Evolutionary conservation across 2,888 invertebrate species (phyloP), one percentile per base, ranked within the genome.

Genomic region (Odontothrips loti): DNA sequence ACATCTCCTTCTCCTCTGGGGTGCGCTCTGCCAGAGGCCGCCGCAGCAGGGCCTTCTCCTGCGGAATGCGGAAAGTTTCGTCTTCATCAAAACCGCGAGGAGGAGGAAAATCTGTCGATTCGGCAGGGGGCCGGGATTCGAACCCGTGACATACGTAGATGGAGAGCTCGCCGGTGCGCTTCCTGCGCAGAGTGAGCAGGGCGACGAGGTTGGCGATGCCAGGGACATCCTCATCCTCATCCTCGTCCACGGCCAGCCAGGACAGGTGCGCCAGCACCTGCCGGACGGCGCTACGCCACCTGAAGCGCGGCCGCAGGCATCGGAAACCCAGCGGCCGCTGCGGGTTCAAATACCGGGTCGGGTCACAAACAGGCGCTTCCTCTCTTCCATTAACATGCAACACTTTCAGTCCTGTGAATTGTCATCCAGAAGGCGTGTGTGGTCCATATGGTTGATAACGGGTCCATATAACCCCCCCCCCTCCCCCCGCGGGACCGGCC

Each of bases 111-210:
- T 43, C 34, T 43, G 34, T 4, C 34, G 34, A 43, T 4, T 2
- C 34, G 34, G 34, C 34, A 6, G 34, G 34, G 34, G 34, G 6
- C 34, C 34, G 34, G 34, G 34, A 43, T 43, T 43, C 34, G 34
- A 43, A n/a, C n/a, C n/a, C n/a, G 51, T 51, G 9, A 23, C 68
- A 27, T 27, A 75, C 68, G 27, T 27, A 75, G 68, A 75, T 75
- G 68, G 68, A 75, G 23, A 75, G 68, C 23, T 75, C 68, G 68
- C 68, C 68, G 68, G 68, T 27, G 68, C 68, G 68, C 68, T 75
- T 75, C 23, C 68, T 23, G 27, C 68, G 68, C 68, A 27, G 23
- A 27, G 68, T 75, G 68, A 75, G 68, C 68, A 75, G 68, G 23
- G 68, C 68, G 11, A 75, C 68, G 23, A 75, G 68, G 68, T 75